A percentile compares a stretch with the other conserved stretches of the same genome.
Evolutionary conservation across 2,797 vertebrate species (phyloP).

Genomic region (Ceryle rudis): DNA sequence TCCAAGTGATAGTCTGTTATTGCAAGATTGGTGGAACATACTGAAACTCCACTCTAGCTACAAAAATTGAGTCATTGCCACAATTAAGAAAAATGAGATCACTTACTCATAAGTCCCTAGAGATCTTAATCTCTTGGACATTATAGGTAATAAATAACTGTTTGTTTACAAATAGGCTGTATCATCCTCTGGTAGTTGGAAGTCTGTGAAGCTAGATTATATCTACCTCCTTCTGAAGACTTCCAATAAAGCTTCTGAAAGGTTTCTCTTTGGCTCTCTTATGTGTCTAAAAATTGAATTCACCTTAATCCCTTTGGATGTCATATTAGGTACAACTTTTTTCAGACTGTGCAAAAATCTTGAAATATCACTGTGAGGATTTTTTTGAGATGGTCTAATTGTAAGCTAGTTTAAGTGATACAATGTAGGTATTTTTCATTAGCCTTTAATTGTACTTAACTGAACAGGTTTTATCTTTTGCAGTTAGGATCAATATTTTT

Average conservation of each 20-base stretch:
- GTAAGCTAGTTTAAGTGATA: background rate
- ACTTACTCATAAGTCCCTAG: background rate
- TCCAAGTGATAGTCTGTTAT: background rate
- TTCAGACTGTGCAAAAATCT: background rate
- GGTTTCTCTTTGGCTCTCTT: background rate
- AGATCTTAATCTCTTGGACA: background rate
- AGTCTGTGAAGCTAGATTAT: background rate
- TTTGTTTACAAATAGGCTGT: constrained; percentile 40
- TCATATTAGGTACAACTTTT: background rate
- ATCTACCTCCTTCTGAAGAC: background rate
- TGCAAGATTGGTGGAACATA: background rate
- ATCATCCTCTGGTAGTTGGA: background rate
- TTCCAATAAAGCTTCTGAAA: background rate
- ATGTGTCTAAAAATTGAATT: background rate
- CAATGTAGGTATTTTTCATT: background rate
- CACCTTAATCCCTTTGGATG: background rate
- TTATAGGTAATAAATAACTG: constrained; percentile 12
- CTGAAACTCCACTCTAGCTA: background rate
- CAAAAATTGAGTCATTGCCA: constrained; percentile 4
- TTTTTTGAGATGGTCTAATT: background rate
- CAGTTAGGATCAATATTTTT: background rate
- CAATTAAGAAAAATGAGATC: background rate
- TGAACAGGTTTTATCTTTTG: background rate
- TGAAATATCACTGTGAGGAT: background rate
- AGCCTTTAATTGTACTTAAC: background rate